These are phyloP conservation scores for Chrysodeixis includens DNA, from an alignment of 2,888 invertebrate species.

Conservation along the genomic window DNA sequence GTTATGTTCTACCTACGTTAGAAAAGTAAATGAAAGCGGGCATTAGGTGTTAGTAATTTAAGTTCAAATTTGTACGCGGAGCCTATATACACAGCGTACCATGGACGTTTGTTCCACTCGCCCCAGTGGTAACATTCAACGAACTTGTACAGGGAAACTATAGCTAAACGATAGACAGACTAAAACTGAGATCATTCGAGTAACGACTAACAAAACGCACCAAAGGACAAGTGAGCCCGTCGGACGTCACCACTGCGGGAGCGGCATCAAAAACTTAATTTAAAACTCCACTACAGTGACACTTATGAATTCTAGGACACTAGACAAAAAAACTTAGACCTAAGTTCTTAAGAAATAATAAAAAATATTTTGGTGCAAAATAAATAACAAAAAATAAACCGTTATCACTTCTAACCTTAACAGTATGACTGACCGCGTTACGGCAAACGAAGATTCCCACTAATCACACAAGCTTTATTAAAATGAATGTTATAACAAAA, in stretches of 20 bases:
- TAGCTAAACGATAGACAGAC: constrained; percentile 68
- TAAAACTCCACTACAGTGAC: constrained; percentile 86
- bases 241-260: constrained; percentile 71
- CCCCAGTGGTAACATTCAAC: constrained; percentile 71
- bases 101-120: constrained; percentile 87
- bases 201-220: constrained; percentile 60
- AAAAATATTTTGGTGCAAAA: constrained; percentile 86
- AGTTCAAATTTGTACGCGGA: constrained; percentile 88
- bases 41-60: constrained; percentile 83
- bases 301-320: constrained; percentile 86
- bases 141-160: constrained; percentile 56
- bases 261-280: constrained; percentile 85
- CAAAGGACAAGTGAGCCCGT: constrained; percentile 58
- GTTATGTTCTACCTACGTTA: constrained; percentile 89
- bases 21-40: constrained; percentile 87
- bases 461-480: constrained; percentile 86
- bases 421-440: constrained; percentile 80
- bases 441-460: constrained; percentile 80
- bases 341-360: constrained; percentile 81
- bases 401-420: constrained; percentile 75
- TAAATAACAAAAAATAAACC: constrained; percentile 73
- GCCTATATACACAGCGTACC: constrained; percentile 88
- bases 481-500: constrained; percentile 69
- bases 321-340: constrained; percentile 85
- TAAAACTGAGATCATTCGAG: constrained; percentile 77